These are phyloP conservation scores for Mionectes macconnelli DNA, from an alignment of 2,113 vertebrate genomes.

Conservation along the genomic window DNA sequence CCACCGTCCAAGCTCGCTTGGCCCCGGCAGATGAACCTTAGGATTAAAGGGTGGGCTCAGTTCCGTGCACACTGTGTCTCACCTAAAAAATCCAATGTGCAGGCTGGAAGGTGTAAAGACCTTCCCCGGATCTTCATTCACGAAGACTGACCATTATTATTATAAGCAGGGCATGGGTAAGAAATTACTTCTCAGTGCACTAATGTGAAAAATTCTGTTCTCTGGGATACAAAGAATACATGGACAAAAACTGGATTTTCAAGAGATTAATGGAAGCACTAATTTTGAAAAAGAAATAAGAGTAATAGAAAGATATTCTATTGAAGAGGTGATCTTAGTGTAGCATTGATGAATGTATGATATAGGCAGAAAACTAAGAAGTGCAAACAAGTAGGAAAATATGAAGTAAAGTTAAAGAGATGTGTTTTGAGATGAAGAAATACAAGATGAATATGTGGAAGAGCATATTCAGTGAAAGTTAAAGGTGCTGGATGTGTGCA, in stretches of 20 bases:
- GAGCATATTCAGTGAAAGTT: background rate
- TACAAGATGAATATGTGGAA: background rate
- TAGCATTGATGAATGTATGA: background rate
- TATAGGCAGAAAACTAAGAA: background rate
- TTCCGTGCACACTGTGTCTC: no score
- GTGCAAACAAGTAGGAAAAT: background rate
- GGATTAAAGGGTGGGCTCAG: no score
- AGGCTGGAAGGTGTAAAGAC: no score
- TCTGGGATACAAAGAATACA: background rate
- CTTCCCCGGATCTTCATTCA: no score
- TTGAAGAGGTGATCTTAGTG: background rate
- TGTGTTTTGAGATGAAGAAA: background rate
- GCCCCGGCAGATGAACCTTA: no score
- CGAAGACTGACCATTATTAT: no score
- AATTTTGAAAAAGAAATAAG: background rate
- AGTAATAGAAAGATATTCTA: background rate
- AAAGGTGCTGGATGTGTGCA: background rate
- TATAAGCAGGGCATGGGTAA: background rate
- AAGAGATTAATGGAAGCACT: background rate
- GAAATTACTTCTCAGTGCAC: background rate
- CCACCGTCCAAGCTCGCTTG: no score
- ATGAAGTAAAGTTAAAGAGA: background rate
- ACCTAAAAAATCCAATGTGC: no score
- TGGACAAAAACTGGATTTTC: background rate
- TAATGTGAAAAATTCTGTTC: background rate